Evolutionary conservation across 53 echinoderm and acorn worm genomes (phyloP), one percentile per base, ranked within the genome.

Genomic region (Paracentrotus lividus): DNA sequence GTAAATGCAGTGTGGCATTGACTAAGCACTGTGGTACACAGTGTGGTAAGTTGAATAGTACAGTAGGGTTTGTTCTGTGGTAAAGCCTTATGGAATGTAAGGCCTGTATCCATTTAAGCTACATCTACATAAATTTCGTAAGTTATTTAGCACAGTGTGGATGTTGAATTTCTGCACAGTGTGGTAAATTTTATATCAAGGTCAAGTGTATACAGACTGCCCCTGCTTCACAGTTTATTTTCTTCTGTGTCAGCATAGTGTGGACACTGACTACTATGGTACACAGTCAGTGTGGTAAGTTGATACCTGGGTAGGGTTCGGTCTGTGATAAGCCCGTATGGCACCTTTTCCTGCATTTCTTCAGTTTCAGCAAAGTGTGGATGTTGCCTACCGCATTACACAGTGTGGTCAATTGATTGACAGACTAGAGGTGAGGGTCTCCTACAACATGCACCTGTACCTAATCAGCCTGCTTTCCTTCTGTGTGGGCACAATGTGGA

Each of bases 1-100:
- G 96, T 96, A 3, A 95, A 95, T 42, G 93, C 94, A 68, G 99
- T 96, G 52, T 99, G 99, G 99, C 97, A n/a, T n/a, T n/a, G 97
- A 2, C 93, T 97, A 1, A 99, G 97, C 54, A 94, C 95, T 53
- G 95, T 96, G 44, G 77, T 96, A 85, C 99, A 99, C 94, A 97
- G 95, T 86, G 90, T 96, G 95, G 99, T 99, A 93, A 96, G 99
- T 97, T 60, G 51, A 42, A 49, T 38, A 36, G 36, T 1, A 88
- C 4, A 18, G 20, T 96, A 96, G 77, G 87, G 93, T 26, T 85
- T 98, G n/a, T n/a, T n/a, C n/a, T n/a, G n/a, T n/a, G n/a, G n/a
- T n/a, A n/a, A n/a, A n/a, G n/a, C n/a, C n/a, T n/a, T n/a, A n/a
- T n/a, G n/a, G n/a, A n/a, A n/a, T n/a, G n/a, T n/a, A n/a, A n/a